phyloP scores from a whole-genome alignment of 2,797 vertebrate genomes.

The Myotis findleyi region DNA sequence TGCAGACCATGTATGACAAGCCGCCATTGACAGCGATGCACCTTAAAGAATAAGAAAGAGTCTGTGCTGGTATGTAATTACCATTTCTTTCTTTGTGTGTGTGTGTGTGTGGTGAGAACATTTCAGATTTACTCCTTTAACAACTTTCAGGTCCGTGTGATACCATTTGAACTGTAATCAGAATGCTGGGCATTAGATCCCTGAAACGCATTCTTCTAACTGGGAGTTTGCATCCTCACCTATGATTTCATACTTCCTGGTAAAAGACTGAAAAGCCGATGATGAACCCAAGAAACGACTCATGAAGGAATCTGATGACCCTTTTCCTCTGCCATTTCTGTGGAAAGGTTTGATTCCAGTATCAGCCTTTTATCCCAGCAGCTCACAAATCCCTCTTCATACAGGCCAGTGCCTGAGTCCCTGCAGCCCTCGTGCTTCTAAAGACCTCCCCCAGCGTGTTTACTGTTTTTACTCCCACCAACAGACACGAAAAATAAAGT shows the following conservation, averaged over 20 bases:
- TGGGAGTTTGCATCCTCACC: not conserved
- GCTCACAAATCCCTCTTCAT: not conserved
- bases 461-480: not conserved
- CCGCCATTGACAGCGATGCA: accelerated
- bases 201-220: not conserved
- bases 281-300: not conserved
- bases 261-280: not conserved
- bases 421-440: not conserved
- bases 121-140: not conserved
- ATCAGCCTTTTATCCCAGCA: conserved; percentile 18
- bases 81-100: not conserved
- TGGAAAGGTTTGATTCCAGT: not conserved
- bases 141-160: not conserved
- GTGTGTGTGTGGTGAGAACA: not conserved
- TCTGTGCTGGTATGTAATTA: not conserved
- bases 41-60: not conserved
- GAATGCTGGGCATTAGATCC: not conserved
- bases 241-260: not conserved
- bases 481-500: not conserved
- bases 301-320: not conserved
- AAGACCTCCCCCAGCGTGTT: not conserved
- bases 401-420: not conserved
- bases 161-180: not conserved
- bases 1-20: not conserved
- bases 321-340: not conserved